Base-by-base conservation (phyloP, 2,888 invertebrate genomes). In the Ephialtes manifestator region DNA sequence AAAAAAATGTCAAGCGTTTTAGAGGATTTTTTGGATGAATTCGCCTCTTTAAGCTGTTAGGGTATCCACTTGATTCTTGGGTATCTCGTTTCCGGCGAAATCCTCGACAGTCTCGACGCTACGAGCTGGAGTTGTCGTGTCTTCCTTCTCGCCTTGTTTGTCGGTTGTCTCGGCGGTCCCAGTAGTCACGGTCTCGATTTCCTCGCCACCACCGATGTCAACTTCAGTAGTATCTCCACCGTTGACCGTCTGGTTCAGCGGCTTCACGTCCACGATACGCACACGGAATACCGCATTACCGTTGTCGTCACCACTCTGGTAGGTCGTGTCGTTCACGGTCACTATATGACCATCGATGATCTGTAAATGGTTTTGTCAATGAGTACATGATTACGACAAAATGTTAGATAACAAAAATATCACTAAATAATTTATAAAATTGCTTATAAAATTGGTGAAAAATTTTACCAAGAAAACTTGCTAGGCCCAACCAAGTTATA, bases 311-410 rank as follows among this genome's bases (percentile, higher is more conserved):
- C 94, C 94, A 60, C 94, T 92, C 55, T 92, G 92, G 92, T 95
- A 95, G 74, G 94, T 94, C 1, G 95, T 95, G 88, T 95, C 95
- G 90, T 95, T 95, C 83, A 95, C 94, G 43, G 95, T 95, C 63
- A 95, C 95, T 43, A 95, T 94, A 90, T 95, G 95, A 60, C 95
- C 95, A 84, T 95, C 93, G 87, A 95, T 94, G 13, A 95, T 87
- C 95, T 95, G 89, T 20, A 67, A 75, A 43, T 11, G 11, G 43
- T 51, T 63, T 51, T 8, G 28, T 55, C n/a, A 24, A 24, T 55
- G 13, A 67, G 63, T 74, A 70, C 18, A 46, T 4, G 24, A 60
- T 43, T n/a, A 58, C n/a, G 28, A 68, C n/a, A n/a, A n/a, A n/a
- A n/a, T n/a, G n/a, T n/a, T n/a, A n/a, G n/a, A n/a, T n/a, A n/a